Base-by-base conservation (phyloP, 2,888 invertebrate species). In the Tryphoninae sp. region DNA sequence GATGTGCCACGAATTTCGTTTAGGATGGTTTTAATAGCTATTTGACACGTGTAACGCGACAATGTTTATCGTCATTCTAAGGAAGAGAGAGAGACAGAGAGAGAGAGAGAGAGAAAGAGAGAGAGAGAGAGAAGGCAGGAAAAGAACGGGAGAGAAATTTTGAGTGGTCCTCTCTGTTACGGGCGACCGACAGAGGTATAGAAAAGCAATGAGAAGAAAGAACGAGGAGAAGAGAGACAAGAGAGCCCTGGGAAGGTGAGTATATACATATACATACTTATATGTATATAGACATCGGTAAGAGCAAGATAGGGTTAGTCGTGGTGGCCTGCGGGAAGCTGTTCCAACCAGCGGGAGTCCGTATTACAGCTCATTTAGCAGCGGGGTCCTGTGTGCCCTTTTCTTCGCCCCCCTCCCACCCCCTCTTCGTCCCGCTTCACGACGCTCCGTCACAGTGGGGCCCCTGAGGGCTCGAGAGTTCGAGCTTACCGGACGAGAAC, bases 301-400 rank as follows among this genome's bases (percentile, higher is more conserved):
- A 45, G 71, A 71, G 71, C 59, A 58, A 51, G 72, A 26, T 42
- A 16, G 58, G 45, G 45, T 58, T 26, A 62, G 22, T 53, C 62
- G 78, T 77, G 80, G 79, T 79, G 80, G 69, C 77, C 78, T 84
- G 85, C 86, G 83, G 87, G 85, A 84, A 81, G 87, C 82, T 79
- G 79, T 82, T 82, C 72, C 76, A 58, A 82, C 85, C 91, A 91
- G 91, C 90, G 88, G 91, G 91, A 89, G 89, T 91, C 89, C 90
- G 87, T 90, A 91, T 91, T 91, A 91, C 91, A 90, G 91, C 91
- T 91, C 91, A 91, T 91, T 91, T 91, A 91, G 91, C 91, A 91
- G 91, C 91, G 88, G 90, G 91, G 85, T 89, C 89, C 89, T 85
- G 84, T 89, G 84, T 82, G 87, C 87, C 89, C 87, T 88, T 87